These are phyloP conservation scores for Cloeon dipterum DNA, from an alignment of 2,888 invertebrate genomes.

Conservation along the genomic window DNA sequence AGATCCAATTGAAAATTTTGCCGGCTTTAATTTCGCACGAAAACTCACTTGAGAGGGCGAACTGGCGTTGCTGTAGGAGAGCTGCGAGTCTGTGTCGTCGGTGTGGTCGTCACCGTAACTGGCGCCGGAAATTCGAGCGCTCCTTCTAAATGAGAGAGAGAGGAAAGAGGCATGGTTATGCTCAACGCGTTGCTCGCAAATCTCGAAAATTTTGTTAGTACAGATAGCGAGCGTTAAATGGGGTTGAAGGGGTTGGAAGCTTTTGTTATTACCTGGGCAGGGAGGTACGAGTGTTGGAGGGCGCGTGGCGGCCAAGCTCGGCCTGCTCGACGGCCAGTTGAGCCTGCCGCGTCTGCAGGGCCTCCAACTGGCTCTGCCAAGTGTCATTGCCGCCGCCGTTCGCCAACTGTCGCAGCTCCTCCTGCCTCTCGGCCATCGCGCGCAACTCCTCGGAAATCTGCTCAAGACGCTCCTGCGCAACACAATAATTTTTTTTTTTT, in stretches of 20 bases:
- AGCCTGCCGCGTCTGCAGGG: conserved; percentile 16
- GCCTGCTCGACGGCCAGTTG: conserved; percentile 21
- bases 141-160: conserved; percentile 9
- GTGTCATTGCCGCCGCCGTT: conserved; percentile 15
- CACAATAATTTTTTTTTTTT: no score
- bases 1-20: no score
- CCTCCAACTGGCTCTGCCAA: conserved; percentile 17
- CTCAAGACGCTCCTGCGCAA: conserved; percentile 22
- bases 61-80: conserved; percentile 54
- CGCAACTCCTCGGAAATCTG: conserved; percentile 21
- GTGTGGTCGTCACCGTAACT: conserved; percentile 15
- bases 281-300: not conserved
- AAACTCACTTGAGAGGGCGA: conserved; percentile 35
- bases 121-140: conserved; percentile 10
- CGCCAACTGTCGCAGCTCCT: conserved; percentile 14
- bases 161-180: no score
- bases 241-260: no score
- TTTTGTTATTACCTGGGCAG: not conserved
- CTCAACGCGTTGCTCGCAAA: not conserved
- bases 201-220: no score
- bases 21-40: no score
- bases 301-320: conserved; percentile 16
- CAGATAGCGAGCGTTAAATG: not conserved
- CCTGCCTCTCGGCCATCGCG: conserved; percentile 17
- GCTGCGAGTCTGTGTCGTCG: conserved; percentile 50